phyloP scores from a whole-genome alignment of 1,140 invertebrate species.

The Drosophila parvula region DNA sequence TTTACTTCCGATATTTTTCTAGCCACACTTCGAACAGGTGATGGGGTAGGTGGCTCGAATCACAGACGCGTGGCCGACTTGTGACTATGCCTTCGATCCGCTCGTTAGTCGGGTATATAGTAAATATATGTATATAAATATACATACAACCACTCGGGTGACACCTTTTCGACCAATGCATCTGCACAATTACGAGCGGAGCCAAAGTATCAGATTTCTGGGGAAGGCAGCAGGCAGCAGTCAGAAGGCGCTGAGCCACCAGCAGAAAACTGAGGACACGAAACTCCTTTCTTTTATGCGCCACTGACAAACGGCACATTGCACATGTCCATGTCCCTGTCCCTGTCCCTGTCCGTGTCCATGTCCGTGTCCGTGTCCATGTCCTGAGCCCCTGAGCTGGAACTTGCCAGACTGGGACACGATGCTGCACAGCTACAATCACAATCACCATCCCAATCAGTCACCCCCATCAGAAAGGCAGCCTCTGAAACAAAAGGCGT shows the following conservation, averaged over 20 bases:
- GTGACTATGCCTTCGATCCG: constrained; percentile 51
- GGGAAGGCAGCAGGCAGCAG: constrained; percentile 49
- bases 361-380: constrained; percentile 22
- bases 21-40: constrained; percentile 42
- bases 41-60: constrained; percentile 56
- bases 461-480: constrained; percentile 82
- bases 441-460: constrained; percentile 76
- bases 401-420: constrained; percentile 40
- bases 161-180: constrained; percentile 76
- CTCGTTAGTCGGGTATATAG: constrained; percentile 57
- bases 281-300: constrained; percentile 81
- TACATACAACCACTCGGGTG: constrained; percentile 66
- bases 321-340: constrained; percentile 71
- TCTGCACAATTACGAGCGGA: constrained; percentile 77
- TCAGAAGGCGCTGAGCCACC: constrained; percentile 37
- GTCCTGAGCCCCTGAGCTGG: constrained; percentile 14
- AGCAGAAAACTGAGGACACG: constrained; percentile 58
- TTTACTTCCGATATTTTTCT: constrained; percentile 42
- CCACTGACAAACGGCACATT: constrained; percentile 81
- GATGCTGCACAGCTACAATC: constrained; percentile 55
- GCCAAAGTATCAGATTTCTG: constrained; percentile 74
- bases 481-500: constrained; percentile 73
- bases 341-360: constrained; percentile 19
- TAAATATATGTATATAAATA: constrained; percentile 25
- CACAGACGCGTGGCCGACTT: constrained; percentile 73